phyloP scores from a whole-genome alignment of 1,140 invertebrate species.

The Pinna nobilis region DNA sequence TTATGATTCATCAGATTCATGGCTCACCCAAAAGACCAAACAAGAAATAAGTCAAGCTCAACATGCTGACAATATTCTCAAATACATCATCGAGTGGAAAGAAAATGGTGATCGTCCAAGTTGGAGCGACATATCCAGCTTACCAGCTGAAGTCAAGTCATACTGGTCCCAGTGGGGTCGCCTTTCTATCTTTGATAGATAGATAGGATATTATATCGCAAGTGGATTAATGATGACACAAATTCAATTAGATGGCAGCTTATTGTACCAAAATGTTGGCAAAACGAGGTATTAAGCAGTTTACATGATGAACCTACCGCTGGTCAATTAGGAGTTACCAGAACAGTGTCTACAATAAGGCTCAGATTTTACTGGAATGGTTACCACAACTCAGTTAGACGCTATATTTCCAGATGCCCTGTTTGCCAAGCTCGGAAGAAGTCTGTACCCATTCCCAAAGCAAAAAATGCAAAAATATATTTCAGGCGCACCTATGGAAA shows the following conservation, averaged over 20 bases:
- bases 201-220: background rate
- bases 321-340: constrained; percentile 20
- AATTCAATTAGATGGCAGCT: constrained; percentile 12
- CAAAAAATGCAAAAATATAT: constrained; percentile 3
- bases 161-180: constrained; percentile 6
- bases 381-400: constrained; percentile 7
- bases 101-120: background rate
- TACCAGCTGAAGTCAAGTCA: background rate
- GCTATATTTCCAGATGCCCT: background rate
- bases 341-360: constrained; percentile 25
- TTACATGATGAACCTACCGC: constrained; percentile 8
- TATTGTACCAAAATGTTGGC: constrained; percentile 12
- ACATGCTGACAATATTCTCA: background rate
- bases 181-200: background rate
- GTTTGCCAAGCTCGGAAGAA: constrained; percentile 13
- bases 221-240: constrained; percentile 1
- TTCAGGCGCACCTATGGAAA: constrained; percentile 26
- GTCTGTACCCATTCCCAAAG: background rate
- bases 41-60: background rate
- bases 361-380: constrained; percentile 21
- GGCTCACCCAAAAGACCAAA: background rate
- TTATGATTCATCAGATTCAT: background rate
- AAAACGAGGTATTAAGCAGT: constrained; percentile 3
- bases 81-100: background rate
- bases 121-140: background rate